Base-by-base conservation (phyloP, 35 echinoderm and acorn worm genomes). In the Heliocidaris tuberculata region DNA sequence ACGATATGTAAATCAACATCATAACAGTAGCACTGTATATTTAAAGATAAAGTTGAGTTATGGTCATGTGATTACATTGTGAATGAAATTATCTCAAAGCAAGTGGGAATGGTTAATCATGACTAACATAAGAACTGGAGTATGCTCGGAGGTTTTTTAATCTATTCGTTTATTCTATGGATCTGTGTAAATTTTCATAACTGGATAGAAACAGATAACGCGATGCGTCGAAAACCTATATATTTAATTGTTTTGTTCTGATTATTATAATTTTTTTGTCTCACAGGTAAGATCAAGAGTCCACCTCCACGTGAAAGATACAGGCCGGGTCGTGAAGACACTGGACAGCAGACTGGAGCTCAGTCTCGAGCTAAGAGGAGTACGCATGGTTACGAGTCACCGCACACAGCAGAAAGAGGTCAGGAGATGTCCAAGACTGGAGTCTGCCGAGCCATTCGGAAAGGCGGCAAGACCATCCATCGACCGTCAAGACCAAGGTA, bases 401-500 rank as follows among this genome's bases (percentile, higher is more conserved):
- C 48, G 16, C 24, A 12, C 31, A 30, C 49, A 30, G 7, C 7
- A 11, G 89, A 92, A 27, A 27, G 90, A 29, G 91, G 54, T 56
- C 42, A 50, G 17, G 91, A 93, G 21, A 93, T n/a, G 29, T 9
- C 3, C 35, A 96, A 96, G 88, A 4, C 13, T 19, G 96, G 92
- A 31, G 95, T 98, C 7, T 98, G 97, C 30, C 93, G 94, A 30
- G 97, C 96, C 24, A 98, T 98, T 60, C 54, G 96, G 60, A 98
- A 98, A 85, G 97, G 97, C 65, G 98, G 98, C 9, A 97, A 95
- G 47, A 99, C 95, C 1, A 97, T 99, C 4, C 94, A 95, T 47
- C 49, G 98, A 92, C 98, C 98, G 21, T 94, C 96, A 11, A 97
- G 95, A 95, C 98, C 98, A 52, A 96, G 96, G 98, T 99, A 97